Base-by-base conservation (phyloP, 2,797 vertebrate genomes). In the Carcharodon carcharias region DNA sequence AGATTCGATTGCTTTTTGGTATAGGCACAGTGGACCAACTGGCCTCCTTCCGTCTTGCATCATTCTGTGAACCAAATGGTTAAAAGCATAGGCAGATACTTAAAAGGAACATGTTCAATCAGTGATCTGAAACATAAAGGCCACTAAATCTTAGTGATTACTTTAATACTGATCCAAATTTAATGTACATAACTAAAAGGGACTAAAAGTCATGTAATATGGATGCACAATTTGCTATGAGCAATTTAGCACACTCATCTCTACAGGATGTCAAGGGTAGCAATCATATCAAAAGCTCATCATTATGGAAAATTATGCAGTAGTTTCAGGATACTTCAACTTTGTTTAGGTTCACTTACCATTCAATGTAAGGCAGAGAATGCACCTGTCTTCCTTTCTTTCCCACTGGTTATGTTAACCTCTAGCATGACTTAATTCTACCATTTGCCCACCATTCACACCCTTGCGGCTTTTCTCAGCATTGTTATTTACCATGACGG, bases 201-300 rank as follows among this genome's bases (percentile, higher is more conserved):
- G 58, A 63, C 16, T 61, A 63, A 92, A 92, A 63, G 35, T 91
- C 45, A 88, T 88, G 85, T 88, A 88, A 88, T 88, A 28, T 88
- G 50, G 58, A 63, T 63, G 89, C 58, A 92, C 31, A 31, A 93
- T 93, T 93, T 93, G 16, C 91, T 21, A 40, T 93, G 91, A 93
- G n/a, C 91, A 65, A 93, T 93, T 93, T 40, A 93, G 35, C 18
- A 35, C 35, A 93, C 58, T 65, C n/a, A 61, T 65, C 58, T 65
- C 91, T 45, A 35, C n/a, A 65, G 91, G 91, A 93, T 58, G n/a
- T 93, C 91, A 93, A 40, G 18, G 91, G 61, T 61, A 65, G 91
- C 91, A 93, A 93, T 93, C 91, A 93, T 61, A 93, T 93, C 91
- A n/a, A 93, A 93, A 65, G 91, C 58, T 93, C 61, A 93, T 65